phyloP scores from a whole-genome alignment of 2,888 invertebrate species.

The Latrodectus hesperus region DNA sequence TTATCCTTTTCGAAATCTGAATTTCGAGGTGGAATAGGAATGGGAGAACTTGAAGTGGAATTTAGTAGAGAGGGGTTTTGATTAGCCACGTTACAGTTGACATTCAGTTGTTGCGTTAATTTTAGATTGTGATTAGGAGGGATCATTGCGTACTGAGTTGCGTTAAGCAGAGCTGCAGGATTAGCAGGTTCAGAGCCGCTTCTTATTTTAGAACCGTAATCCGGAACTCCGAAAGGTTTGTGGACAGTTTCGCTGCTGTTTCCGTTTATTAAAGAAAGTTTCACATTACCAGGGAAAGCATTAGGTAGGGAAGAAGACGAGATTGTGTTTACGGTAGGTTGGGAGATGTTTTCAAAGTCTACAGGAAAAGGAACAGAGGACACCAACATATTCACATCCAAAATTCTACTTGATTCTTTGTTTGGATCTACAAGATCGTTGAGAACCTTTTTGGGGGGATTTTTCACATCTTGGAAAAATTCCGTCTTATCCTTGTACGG shows the following conservation, averaged over 20 bases:
- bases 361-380: slow-evolving; percentile 60
- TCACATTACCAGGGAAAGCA: slow-evolving; percentile 18
- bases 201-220: not conserved
- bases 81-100: slow-evolving; percentile 39
- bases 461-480: slow-evolving; percentile 96
- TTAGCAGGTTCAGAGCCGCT: not conserved
- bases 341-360: slow-evolving; percentile 41
- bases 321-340: slow-evolving; percentile 16
- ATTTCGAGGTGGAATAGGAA: slow-evolving; percentile 53
- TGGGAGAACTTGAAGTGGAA: slow-evolving; percentile 57
- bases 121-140: not conserved
- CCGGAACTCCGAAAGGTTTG: slow-evolving; percentile 39
- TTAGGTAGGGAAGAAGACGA: slow-evolving; percentile 35
- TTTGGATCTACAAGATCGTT: slow-evolving; percentile 83
- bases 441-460: slow-evolving; percentile 92
- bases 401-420: slow-evolving; percentile 21
- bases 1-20: slow-evolving; percentile 25
- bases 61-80: slow-evolving; percentile 11
- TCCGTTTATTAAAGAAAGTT: slow-evolving; percentile 19
- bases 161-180: not conserved
- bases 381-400: slow-evolving; percentile 21
- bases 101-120: slow-evolving; percentile 23
- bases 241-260: slow-evolving; percentile 14
- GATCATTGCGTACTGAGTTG: not conserved
- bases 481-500: slow-evolving; percentile 96